These are phyloP conservation scores for Mesorhabditis belari DNA, from an alignment of 2,888 invertebrate species.

Conservation along the genomic window DNA sequence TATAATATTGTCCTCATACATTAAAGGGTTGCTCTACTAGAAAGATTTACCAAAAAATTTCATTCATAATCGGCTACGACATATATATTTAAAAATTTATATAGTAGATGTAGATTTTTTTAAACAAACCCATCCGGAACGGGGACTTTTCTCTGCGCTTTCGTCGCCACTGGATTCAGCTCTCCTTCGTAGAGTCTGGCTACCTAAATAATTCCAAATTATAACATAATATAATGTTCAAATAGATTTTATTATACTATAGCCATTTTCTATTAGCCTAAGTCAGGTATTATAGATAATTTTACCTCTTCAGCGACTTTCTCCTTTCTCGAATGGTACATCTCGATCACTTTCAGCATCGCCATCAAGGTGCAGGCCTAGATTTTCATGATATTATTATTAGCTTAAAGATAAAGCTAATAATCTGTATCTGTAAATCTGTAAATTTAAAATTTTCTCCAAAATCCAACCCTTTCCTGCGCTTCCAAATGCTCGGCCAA, in stretches of 20 bases:
- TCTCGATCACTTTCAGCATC: constrained; percentile 67
- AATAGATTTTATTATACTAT: neutral
- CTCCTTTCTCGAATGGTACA: constrained; percentile 60
- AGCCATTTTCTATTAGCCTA: neutral
- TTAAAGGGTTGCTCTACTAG: too few species aligned
- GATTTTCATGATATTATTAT: neutral
- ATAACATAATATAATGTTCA: too few species aligned
- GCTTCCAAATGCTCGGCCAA: constrained; percentile 93
- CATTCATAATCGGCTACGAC: too few species aligned
- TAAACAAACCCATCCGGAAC: constrained; percentile 73
- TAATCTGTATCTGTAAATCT: neutral
- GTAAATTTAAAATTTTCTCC: neutral
- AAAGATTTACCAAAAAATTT: too few species aligned
- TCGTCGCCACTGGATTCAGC: constrained; percentile 93
- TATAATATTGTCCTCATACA: too few species aligned
- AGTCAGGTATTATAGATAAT: neutral
- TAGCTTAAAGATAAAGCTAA: neutral
- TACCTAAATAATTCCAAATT: constrained; percentile 6
- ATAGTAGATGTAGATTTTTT: neutral
- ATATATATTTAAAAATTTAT: too few species aligned
- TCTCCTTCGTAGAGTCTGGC: constrained; percentile 75
- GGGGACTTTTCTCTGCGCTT: constrained; percentile 95
- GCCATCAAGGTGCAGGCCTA: constrained; percentile 76
- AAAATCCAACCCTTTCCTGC: constrained; percentile 70
- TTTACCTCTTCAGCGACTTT: constrained; percentile 55